Base-by-base conservation (phyloP, 2,113 vertebrate genomes). In the Aleadryas rufinucha region DNA sequence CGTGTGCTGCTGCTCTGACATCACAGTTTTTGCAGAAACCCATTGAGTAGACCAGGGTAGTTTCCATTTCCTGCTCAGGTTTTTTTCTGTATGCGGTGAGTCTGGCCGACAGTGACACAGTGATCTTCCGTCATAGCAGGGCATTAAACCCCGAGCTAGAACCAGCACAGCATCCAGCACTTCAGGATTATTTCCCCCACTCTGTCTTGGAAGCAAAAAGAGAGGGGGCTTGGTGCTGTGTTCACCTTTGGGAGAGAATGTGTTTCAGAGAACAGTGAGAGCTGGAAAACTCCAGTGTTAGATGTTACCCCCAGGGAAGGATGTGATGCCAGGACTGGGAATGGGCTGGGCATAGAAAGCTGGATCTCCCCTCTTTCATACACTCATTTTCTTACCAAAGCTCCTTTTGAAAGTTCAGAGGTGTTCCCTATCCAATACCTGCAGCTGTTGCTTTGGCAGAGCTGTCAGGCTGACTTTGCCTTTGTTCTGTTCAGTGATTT, bases 361-460 rank as follows among this genome's bases (percentile, higher is more conserved):
- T 57, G 27, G 30, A 61, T 41, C 11, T 75, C 21, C 24, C 18
- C 23, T 68, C 11, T 49, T 81, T 47, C 6, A 3, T 27, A 31
- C 45, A 49, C 1, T 0, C 39, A 23, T 1, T 0, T 74, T 86
- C 59, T 63, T 35, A 76, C 15, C 22, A 64, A 56, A 89, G 56
- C 80, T 92, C 30, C 22, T 81, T 89, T 71, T 63, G 76, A 31
- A 84, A 83, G 93, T 86, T 95, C 80, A 89, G 64, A 78, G 41
- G 84, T 89, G 53, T 82, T 60, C 54, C 72, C 69, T 87, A 24
- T 91, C 80, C 93, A 87, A 20, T 68, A 95, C 80, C 93, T 92
- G 77, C 93, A 94, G 91, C 91, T 89, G 91, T 80, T 90, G 72
- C 84, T 91, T 78, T 95, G 95, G 87, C 91, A 92, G 88, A 41